Conservation (phyloP, 2,888 invertebrate species). For the Nezara viridula region DNA sequence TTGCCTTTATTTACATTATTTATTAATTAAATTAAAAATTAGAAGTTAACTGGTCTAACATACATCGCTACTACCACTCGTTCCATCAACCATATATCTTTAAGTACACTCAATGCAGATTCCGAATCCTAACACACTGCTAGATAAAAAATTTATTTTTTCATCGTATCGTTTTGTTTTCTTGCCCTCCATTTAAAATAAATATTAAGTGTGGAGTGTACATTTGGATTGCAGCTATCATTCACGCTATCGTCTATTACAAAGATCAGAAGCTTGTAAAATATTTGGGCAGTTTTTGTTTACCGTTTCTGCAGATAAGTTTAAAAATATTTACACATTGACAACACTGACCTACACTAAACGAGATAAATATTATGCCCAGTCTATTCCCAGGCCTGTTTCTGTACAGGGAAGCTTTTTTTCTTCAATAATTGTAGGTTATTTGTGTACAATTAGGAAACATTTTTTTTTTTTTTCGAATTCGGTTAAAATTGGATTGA, state of each 20-base stretch:
- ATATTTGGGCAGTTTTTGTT: background rate
- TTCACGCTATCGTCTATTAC: background rate
- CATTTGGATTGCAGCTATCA: background rate
- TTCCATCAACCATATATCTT: no score
- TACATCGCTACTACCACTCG: no score
- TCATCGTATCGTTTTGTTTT: background rate
- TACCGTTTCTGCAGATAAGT: background rate
- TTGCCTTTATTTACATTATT: no score
- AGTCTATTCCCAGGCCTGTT: background rate
- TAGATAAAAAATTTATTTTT: background rate
- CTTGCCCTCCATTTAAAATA: background rate
- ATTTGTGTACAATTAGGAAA: background rate
- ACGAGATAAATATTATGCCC: conserved; percentile 2
- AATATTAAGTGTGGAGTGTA: background rate
- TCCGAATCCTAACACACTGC: background rate
- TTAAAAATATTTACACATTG: conserved; percentile 37
- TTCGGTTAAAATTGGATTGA: background rate
- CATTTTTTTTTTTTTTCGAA: background rate
- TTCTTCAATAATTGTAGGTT: background rate
- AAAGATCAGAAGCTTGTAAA: background rate
- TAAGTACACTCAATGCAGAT: background rate
- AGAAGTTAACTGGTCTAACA: no score
- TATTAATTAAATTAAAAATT: no score
- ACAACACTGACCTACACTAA: conserved; percentile 3
- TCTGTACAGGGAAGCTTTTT: background rate